These are phyloP conservation scores for Caradrina clavipalpis DNA, from an alignment of 2,888 invertebrate genomes.

Conservation along the genomic window DNA sequence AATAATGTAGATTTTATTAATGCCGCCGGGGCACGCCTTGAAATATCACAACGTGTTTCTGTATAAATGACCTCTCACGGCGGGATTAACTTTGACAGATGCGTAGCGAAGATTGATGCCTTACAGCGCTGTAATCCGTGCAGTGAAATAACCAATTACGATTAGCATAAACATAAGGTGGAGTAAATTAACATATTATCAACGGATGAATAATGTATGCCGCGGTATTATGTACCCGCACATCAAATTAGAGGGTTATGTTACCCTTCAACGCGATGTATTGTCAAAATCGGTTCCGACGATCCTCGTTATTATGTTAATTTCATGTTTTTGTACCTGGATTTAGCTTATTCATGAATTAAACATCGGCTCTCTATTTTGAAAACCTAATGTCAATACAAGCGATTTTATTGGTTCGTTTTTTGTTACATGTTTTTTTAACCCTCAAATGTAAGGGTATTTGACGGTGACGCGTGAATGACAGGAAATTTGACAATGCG, in stretches of 20 bases:
- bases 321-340: conserved; percentile 72
- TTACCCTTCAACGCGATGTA: conserved; percentile 67
- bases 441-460: conserved; percentile 77
- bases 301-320: conserved; percentile 74
- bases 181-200: conserved; percentile 87
- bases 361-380: conserved; percentile 64
- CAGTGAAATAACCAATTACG: conserved; percentile 89
- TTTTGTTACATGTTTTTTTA: conserved; percentile 69
- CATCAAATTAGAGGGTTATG: conserved; percentile 80
- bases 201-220: conserved; percentile 85
- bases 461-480: conserved; percentile 67
- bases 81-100: conserved; percentile 80
- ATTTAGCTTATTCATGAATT: conserved; percentile 67
- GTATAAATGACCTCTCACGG: conserved; percentile 72
- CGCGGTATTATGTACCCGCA: conserved; percentile 72
- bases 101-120: conserved; percentile 79
- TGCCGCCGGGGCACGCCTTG: conserved; percentile 65
- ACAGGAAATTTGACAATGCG: conserved; percentile 73
- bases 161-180: conserved; percentile 90
- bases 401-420: conserved; percentile 67
- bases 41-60: conserved; percentile 65
- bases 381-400: conserved; percentile 67
- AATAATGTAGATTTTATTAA: conserved; percentile 78
- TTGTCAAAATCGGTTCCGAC: conserved; percentile 69
- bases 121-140: conserved; percentile 78